These are phyloP conservation scores for Magallana angulata DNA, from an alignment of 1,140 invertebrate genomes.

Conservation along the genomic window DNA sequence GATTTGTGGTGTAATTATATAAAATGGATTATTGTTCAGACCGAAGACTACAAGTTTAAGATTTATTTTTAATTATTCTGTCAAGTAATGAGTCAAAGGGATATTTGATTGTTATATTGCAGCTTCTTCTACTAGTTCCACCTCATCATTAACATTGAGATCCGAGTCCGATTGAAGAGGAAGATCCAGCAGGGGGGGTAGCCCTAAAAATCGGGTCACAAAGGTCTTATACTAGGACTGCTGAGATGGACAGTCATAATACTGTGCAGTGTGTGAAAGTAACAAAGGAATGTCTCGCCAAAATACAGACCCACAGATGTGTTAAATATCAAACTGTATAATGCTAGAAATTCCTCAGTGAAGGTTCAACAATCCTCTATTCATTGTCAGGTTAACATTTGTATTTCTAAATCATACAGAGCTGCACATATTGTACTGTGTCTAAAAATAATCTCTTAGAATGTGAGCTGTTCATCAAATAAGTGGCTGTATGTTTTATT, in stretches of 20 bases:
- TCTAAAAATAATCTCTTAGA: too few relatives aligned
- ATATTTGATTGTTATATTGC: constrained; percentile 50
- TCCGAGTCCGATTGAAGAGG: constrained; percentile 68
- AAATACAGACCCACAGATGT: neutral
- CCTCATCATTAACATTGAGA: constrained; percentile 70
- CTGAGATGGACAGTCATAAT: neutral
- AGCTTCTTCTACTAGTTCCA: constrained; percentile 69
- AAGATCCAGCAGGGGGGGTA: neutral
- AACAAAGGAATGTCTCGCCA: neutral
- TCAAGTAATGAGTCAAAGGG: too few relatives aligned
- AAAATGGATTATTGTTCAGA: too few relatives aligned
- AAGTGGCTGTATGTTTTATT: too few relatives aligned
- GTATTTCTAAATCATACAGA: neutral
- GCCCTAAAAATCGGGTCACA: neutral
- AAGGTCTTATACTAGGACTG: neutral
- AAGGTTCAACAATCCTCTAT: neutral
- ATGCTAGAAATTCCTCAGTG: neutral
- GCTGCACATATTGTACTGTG: too few relatives aligned
- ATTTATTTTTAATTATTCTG: too few relatives aligned
- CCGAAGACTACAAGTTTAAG: too few relatives aligned
- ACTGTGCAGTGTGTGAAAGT: neutral
- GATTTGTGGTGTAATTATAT: too few relatives aligned
- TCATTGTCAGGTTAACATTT: neutral
- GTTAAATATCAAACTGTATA: neutral
- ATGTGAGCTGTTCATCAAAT: too few relatives aligned